These are phyloP conservation scores for Cardiocondyla obscurior DNA, from an alignment of 1,140 invertebrate species.

Conservation along the genomic window DNA sequence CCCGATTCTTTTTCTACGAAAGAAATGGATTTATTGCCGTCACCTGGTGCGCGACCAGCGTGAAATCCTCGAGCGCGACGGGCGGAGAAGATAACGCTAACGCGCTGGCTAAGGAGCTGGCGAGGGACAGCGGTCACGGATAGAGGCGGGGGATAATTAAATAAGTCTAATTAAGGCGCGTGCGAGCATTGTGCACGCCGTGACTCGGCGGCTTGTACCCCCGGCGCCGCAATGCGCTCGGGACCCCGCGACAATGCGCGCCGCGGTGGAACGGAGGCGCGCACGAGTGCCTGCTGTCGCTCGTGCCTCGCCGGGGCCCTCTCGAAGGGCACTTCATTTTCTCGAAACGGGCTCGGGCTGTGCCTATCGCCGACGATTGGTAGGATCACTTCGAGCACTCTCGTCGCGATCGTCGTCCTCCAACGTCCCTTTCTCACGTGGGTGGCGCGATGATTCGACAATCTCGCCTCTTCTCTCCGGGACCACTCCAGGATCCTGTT, in stretches of 20 bases:
- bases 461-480: conserved; percentile 9
- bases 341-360: conserved; percentile 58
- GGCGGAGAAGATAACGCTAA: conserved; percentile 21
- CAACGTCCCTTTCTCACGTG: conserved; percentile 54
- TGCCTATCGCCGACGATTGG: conserved; percentile 56
- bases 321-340: conserved; percentile 55
- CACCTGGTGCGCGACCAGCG: not conserved
- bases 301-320: conserved; percentile 18
- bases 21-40: conserved; percentile 1
- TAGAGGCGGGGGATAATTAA: conserved; percentile 70
- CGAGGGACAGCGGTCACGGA: conserved; percentile 50
- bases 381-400: conserved; percentile 66
- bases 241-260: conserved; percentile 54
- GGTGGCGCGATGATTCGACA: conserved; percentile 71
- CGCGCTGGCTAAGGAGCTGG: conserved; percentile 45
- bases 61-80: not conserved
- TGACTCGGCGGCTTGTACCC: conserved; percentile 61
- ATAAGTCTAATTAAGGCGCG: conserved; percentile 71
- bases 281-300: conserved; percentile 62
- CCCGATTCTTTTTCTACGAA: not conserved
- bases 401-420: conserved; percentile 29
- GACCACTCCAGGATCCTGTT: conserved; percentile 60
- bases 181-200: conserved; percentile 59
- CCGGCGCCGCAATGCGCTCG: conserved; percentile 30
- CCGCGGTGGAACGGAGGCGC: conserved; percentile 15